Evolutionary conservation across 2,888 invertebrate species (phyloP).

Genomic region (Pristionchus exspectatus): DNA sequence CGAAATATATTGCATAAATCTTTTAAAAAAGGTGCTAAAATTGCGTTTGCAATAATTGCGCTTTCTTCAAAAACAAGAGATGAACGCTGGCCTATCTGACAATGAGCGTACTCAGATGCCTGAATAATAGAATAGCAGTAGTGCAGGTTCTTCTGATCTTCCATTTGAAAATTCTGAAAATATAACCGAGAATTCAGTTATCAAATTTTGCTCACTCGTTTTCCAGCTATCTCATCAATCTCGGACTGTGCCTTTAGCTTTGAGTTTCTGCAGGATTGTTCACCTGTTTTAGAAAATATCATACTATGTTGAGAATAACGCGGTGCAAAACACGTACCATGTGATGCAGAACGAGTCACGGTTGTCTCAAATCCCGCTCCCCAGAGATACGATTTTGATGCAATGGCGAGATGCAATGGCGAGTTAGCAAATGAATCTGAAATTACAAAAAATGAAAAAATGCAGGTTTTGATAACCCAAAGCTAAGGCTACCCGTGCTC

Average conservation of each 20-base stretch:
- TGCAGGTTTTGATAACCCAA: too few species aligned
- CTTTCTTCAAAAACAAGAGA: too few species aligned
- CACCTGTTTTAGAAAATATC: background rate
- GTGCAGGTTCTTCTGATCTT: constrained; percentile 31
- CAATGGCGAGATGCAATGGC: background rate
- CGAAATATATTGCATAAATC: too few species aligned
- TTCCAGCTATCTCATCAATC: background rate
- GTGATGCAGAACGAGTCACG: constrained; percentile 4
- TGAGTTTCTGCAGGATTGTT: background rate
- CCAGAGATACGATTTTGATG: too few species aligned
- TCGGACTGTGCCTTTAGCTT: background rate
- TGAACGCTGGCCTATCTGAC: too few species aligned
- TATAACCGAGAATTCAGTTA: background rate
- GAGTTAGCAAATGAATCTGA: background rate
- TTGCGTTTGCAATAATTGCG: too few species aligned
- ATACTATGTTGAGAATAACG: background rate
- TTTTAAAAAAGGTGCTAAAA: too few species aligned
- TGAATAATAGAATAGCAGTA: constrained; percentile 31
- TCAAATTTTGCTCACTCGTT: background rate
- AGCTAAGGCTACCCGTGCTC: too few species aligned
- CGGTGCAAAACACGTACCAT: background rate
- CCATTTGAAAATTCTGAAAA: constrained; percentile 4
- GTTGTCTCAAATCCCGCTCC: constrained; percentile 42
- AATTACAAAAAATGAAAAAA: too few species aligned
- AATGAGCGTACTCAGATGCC: too few species aligned